Base-by-base conservation (phyloP, 2,888 invertebrate species). In the Labia minor region DNA sequence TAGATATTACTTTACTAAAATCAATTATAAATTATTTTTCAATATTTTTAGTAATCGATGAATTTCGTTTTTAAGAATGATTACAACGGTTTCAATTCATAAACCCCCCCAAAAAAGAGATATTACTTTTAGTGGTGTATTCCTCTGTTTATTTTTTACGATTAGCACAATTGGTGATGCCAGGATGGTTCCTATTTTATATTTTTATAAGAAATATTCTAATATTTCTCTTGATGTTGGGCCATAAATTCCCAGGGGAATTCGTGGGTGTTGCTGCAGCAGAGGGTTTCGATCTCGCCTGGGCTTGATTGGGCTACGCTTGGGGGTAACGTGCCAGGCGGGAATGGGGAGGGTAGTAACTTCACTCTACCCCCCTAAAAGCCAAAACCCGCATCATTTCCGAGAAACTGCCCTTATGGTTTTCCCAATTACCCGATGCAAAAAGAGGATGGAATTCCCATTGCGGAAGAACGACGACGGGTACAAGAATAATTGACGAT, bases 261-360 rank as follows among this genome's bases (percentile, higher is more conserved):
- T 14, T 49, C 16, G 49, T 49, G 49, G 49, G 49, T 49, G 49
- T 49, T 49, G 49, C 49, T 49, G 49, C 49, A 49, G 49, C 49
- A 49, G 49, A 16, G 49, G 49, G 49, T 49, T 49, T 49, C 49
- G 49, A 49, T 49, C 49, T 49, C 49, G 49, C 49, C 49, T 49
- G 49, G 49, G 49, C 49, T 49, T 49, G 49, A 49, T 49, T 49
- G 49, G 49, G 49, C 49, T 49, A 3, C 14, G 49, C 49, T 49
- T 14, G 49, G 49, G 49, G 33, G 49, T 49, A n/a, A 16, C n/a
- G 4, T 49, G 26, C 26, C 26, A 26, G 26, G 4, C 26, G n/a
- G 33, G 33, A 11, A 16, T 10, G 49, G 49, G 26, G 26, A n/a
- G n/a, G n/a, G n/a, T n/a, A 33, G 33, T 49, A 14, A 49, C 49